These are phyloP conservation scores for Eristalinus sepulchralis DNA, from an alignment of 2,888 invertebrate genomes.

Conservation along the genomic window DNA sequence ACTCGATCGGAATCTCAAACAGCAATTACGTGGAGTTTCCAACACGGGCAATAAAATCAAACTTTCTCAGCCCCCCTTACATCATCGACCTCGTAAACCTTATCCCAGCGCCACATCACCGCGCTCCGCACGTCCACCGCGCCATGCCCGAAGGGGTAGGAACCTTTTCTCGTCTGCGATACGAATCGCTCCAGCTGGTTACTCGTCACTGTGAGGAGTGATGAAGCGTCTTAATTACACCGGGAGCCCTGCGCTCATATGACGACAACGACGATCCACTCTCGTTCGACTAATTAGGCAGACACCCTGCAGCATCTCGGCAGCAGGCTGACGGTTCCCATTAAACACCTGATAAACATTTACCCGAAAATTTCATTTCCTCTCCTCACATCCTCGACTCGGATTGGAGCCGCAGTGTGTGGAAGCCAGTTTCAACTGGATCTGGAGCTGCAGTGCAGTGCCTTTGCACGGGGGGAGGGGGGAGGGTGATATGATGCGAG, in stretches of 20 bases:
- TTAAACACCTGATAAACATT: slow-evolving; percentile 13
- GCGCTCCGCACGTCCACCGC: neutral
- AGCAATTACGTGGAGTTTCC: neutral
- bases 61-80: neutral
- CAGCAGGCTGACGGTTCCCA: neutral
- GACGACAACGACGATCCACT: neutral
- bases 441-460: neutral
- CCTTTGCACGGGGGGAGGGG: neutral
- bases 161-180: neutral
- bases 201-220: neutral
- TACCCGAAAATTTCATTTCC: neutral
- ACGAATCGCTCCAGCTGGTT: neutral
- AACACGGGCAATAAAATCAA: neutral
- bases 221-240: slow-evolving; percentile 24
- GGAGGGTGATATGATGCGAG: neutral
- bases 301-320: neutral
- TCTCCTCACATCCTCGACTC: neutral
- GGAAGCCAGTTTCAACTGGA: neutral
- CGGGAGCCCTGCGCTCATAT: neutral
- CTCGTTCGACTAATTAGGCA: neutral
- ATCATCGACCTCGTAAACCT: neutral
- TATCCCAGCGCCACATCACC: neutral
- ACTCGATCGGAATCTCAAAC: neutral
- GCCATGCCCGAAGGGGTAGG: neutral
- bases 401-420: neutral